These are phyloP conservation scores for Pogonophryne albipinna DNA, from an alignment of 2,797 vertebrate species.

Conservation along the genomic window DNA sequence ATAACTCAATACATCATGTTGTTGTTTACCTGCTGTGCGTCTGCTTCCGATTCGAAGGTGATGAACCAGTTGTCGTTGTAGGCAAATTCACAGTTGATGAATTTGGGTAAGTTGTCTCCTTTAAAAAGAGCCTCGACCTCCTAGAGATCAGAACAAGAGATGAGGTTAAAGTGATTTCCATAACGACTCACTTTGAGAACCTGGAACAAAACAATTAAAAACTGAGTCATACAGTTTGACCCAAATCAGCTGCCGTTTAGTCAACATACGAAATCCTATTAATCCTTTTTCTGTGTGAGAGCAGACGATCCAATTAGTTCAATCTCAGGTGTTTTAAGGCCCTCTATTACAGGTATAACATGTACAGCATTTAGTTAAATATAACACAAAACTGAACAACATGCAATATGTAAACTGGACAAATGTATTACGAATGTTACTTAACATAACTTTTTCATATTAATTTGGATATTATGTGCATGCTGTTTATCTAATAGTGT, in stretches of 20 bases:
- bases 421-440: too few relatives aligned
- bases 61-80: conserved; percentile 99
- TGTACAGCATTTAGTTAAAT: too few relatives aligned
- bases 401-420: too few relatives aligned
- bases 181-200: neutral
- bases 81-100: conserved; percentile 99
- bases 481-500: too few relatives aligned
- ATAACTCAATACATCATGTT: too few relatives aligned
- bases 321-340: too few relatives aligned
- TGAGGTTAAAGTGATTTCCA: neutral
- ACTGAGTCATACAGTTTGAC: neutral
- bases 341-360: too few relatives aligned
- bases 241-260: neutral
- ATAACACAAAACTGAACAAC: too few relatives aligned
- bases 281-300: neutral
- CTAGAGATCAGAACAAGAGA: conserved; percentile 71
- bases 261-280: neutral
- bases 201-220: neutral
- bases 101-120: conserved; percentile 96
- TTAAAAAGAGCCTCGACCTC: conserved; percentile 98
- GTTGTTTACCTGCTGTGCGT: conserved; percentile 93
- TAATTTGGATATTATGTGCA: too few relatives aligned
- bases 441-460: too few relatives aligned
- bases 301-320: neutral
- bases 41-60: conserved; percentile 98